phyloP scores from a whole-genome alignment of 2,888 invertebrate species.

The Drosophila sordidula region DNA sequence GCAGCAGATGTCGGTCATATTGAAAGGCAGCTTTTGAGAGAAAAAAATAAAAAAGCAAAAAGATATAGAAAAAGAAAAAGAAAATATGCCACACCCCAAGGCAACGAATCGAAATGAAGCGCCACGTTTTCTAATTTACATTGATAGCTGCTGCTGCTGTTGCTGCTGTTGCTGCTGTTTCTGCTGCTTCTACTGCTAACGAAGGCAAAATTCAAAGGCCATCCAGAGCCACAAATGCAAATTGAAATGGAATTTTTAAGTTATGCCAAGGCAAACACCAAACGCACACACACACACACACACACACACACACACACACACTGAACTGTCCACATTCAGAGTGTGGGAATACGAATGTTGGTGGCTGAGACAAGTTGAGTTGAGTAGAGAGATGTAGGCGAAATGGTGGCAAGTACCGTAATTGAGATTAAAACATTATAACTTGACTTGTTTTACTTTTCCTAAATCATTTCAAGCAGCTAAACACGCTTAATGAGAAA shows the following conservation, averaged over 20 bases:
- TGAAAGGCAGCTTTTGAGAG: conserved; percentile 47
- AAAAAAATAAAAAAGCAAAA: conserved; percentile 16
- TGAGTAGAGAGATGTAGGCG: conserved; percentile 14
- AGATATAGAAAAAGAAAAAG: conserved; percentile 10
- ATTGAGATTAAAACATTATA: conserved; percentile 81
- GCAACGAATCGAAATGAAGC: conserved; percentile 75
- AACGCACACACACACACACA: conserved; percentile 5
- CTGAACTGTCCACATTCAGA: not conserved
- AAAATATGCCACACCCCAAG: conserved; percentile 37
- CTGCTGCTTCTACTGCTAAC: conserved; percentile 49
- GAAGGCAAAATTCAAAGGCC: conserved; percentile 68
- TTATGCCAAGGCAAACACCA: conserved; percentile 69
- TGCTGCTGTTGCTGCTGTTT: conserved; percentile 24
- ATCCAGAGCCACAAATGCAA: conserved; percentile 63
- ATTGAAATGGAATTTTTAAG: conserved; percentile 79
- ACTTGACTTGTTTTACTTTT: conserved; percentile 80
- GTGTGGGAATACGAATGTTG: conserved; percentile 12
- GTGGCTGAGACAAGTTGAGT: conserved; percentile 19
- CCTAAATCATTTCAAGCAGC: conserved; percentile 80
- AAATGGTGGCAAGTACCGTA: conserved; percentile 78
- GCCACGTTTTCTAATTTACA: conserved; percentile 71
- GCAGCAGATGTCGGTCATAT: conserved; percentile 34
- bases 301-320: conserved; percentile 6
- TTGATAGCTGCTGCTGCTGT: conserved; percentile 62
- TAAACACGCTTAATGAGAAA: conserved; percentile 80